Evolutionary conservation across 2,797 vertebrate genomes (phyloP).

Genomic region (Chiloscyllium punctatum): DNA sequence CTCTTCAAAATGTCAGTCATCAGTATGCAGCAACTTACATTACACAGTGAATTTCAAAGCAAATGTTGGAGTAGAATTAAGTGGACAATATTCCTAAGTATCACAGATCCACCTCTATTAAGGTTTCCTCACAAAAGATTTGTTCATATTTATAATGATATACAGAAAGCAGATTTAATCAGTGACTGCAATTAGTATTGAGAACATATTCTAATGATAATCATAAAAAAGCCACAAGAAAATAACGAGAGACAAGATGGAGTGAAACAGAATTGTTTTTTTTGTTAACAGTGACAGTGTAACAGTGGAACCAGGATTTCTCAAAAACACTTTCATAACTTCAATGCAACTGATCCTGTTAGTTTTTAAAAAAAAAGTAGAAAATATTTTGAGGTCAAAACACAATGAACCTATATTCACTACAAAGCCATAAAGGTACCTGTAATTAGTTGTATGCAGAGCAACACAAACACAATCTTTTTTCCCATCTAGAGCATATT

Average conservation of each 20-base stretch:
- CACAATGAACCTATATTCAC: not conserved
- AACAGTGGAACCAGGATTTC: not conserved
- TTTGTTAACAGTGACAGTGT: not conserved
- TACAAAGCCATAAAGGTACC: not conserved
- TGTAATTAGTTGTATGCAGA: not conserved
- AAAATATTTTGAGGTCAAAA: not conserved
- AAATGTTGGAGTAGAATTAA: conserved; percentile 12
- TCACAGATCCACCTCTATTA: not conserved
- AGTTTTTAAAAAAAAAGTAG: not conserved
- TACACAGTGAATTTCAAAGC: conserved; percentile 23
- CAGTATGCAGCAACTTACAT: not conserved
- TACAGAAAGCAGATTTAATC: not conserved
- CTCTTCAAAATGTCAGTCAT: conserved; percentile 18
- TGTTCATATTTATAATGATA: not conserved
- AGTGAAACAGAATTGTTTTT: not conserved
- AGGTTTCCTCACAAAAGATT: not conserved
- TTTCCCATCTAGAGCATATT: not conserved
- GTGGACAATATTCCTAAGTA: not conserved
- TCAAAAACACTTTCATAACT: not conserved
- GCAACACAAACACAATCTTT: not conserved
- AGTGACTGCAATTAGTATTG: not conserved
- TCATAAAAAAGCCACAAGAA: not conserved
- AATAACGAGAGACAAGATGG: not conserved
- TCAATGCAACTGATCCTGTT: not conserved
- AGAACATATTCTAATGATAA: not conserved